phyloP scores from a whole-genome alignment of 1,140 invertebrate species.

The Neotoxoptera formosana region DNA sequence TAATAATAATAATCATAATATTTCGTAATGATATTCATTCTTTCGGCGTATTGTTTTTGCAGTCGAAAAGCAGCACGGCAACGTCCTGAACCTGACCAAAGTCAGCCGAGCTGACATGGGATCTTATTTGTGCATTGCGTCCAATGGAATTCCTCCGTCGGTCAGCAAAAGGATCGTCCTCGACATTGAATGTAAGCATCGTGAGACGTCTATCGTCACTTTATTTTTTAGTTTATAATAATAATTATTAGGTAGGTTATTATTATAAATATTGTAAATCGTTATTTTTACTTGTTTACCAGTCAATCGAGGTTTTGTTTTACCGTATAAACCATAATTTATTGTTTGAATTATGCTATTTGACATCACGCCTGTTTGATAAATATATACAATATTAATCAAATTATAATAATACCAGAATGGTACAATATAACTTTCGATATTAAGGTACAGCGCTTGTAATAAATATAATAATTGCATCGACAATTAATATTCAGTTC shows the following conservation, averaged over 20 bases:
- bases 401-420: background rate
- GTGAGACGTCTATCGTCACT: background rate
- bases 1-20: too few relatives aligned
- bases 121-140: slow-evolving; percentile 83
- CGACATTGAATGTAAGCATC: slow-evolving; percentile 63
- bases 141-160: slow-evolving; percentile 86
- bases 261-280: background rate
- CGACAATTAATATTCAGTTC: background rate
- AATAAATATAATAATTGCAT: background rate
- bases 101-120: slow-evolving; percentile 87
- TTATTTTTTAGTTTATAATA: background rate
- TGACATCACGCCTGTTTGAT: background rate
- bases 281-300: too few relatives aligned
- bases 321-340: background rate
- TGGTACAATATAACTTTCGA: background rate
- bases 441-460: background rate
- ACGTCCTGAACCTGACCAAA: slow-evolving; percentile 78
- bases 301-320: background rate
- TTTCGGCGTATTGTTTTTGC: slow-evolving; percentile 61
- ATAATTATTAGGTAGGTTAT: too few relatives aligned
- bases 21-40: slow-evolving; percentile 6
- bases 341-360: background rate
- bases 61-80: slow-evolving; percentile 71
- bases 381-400: too few relatives aligned
- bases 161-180: slow-evolving; percentile 74